A percentile compares a stretch with the other conserved stretches of the same genome.
Conservation (phyloP, 1,140 invertebrate genomes). For the Ditylenchus dipsaci region DNA sequence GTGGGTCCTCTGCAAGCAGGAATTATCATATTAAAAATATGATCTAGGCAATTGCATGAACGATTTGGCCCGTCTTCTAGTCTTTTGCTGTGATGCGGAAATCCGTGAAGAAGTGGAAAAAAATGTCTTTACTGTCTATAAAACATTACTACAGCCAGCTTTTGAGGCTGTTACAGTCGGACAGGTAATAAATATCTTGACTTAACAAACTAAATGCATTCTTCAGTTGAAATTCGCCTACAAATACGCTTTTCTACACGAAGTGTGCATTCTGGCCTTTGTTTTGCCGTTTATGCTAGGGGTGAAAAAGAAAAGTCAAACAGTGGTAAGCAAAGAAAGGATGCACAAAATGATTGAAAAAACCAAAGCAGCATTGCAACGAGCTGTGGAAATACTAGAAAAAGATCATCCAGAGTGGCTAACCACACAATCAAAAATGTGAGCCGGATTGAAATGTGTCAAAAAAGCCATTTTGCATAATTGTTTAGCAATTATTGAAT, state of each 20-base stretch:
- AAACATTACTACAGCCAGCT: background rate
- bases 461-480: too few species aligned
- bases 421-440: background rate
- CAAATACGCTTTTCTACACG: background rate
- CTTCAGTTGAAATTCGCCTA: background rate
- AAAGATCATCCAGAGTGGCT: constrained; percentile 3
- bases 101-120: constrained; percentile 8
- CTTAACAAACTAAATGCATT: background rate
- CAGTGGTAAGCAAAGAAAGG: background rate
- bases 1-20: too few species aligned
- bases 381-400: background rate
- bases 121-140: background rate
- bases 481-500: too few species aligned
- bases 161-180: background rate
- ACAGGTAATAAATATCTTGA: background rate
- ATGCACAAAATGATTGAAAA: background rate
- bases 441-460: background rate
- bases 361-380: background rate
- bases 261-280: background rate
- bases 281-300: background rate
- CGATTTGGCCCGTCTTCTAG: constrained; percentile 18
- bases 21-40: background rate
- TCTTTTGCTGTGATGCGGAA: constrained; percentile 17
- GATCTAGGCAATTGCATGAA: constrained; percentile 3
- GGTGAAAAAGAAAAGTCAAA: background rate